These are phyloP conservation scores for Atopsyche davidsoni DNA, from an alignment of 1,140 invertebrate species.

Conservation along the genomic window DNA sequence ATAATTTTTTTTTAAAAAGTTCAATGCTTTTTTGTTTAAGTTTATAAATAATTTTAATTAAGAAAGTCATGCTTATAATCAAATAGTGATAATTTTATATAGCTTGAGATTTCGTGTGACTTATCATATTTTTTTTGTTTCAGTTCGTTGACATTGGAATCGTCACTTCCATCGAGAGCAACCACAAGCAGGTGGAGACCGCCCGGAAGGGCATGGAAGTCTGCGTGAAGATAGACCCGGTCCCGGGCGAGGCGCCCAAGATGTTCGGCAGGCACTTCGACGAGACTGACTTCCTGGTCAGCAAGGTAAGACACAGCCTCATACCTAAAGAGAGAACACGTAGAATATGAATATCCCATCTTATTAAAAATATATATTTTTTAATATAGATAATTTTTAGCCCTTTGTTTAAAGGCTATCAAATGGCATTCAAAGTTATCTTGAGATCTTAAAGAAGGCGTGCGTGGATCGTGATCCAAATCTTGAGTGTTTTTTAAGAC, in stretches of 20 bases:
- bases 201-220: constrained; percentile 97
- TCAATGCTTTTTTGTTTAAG: no score
- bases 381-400: neutral
- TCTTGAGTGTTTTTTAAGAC: neutral
- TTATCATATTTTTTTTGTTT: constrained; percentile 36
- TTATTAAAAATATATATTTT: neutral
- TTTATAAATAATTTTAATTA: no score
- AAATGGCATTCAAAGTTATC: no score
- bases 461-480: neutral
- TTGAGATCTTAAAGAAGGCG: no score
- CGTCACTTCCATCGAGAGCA: constrained; percentile 89
- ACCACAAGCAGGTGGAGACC: constrained; percentile 83
- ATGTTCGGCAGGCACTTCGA: constrained; percentile 98
- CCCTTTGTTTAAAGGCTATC: neutral
- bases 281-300: constrained; percentile 88
- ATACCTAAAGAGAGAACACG: neutral
- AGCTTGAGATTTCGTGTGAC: constrained; percentile 1
- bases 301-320: constrained; percentile 66
- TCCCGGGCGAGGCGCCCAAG: constrained; percentile 94
- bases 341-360: neutral
- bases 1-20: no score
- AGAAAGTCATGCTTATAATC: no score
- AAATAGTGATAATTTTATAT: no score
- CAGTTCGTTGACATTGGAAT: constrained; percentile 93
- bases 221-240: constrained; percentile 96